These are phyloP conservation scores for Caenorhabditis auriculariae DNA, from an alignment of 2,888 invertebrate species.

Conservation along the genomic window DNA sequence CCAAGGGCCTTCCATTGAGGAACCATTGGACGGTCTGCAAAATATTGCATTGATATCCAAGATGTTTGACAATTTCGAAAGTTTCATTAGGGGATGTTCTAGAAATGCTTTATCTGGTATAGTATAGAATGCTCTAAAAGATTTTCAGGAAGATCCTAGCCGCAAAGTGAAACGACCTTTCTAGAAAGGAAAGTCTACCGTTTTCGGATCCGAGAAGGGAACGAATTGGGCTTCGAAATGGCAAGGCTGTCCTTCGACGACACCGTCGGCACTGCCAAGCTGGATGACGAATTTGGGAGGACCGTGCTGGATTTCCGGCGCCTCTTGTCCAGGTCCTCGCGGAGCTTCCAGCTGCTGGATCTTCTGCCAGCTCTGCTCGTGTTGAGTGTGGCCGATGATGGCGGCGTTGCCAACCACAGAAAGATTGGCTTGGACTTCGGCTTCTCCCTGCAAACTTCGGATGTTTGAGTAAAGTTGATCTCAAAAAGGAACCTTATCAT, in stretches of 20 bases:
- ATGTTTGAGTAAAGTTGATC: background rate
- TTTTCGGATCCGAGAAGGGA: slow-evolving; percentile 67
- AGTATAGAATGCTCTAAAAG: too few relatives aligned
- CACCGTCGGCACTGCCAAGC: slow-evolving; percentile 40
- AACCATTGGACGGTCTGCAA: slow-evolving; percentile 61
- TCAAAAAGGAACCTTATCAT: slow-evolving; percentile 39
- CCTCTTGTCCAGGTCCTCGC: slow-evolving; percentile 48
- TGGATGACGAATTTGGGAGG: slow-evolving; percentile 78
- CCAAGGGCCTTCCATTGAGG: slow-evolving; percentile 84
- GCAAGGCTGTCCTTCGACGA: slow-evolving; percentile 77
- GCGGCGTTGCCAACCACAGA: slow-evolving; percentile 49
- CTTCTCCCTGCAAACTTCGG: slow-evolving; percentile 36
- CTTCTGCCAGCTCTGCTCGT: slow-evolving; percentile 87
- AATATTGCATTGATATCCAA: too few relatives aligned
- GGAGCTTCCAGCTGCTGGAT: slow-evolving; percentile 80
- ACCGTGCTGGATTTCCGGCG: slow-evolving; percentile 67
- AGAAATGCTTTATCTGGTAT: too few relatives aligned
- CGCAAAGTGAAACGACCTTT: too few relatives aligned
- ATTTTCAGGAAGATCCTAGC: too few relatives aligned
- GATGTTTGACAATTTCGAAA: too few relatives aligned
- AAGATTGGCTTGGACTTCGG: slow-evolving; percentile 47
- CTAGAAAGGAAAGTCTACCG: too few relatives aligned
- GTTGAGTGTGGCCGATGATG: slow-evolving; percentile 80
- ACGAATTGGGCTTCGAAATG: slow-evolving; percentile 84
- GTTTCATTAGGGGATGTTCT: too few relatives aligned